Percentiles rank a stretch among this genome's conserved stretches.
Evolutionary conservation across 2,113 vertebrate genomes (phyloP).

Genomic region (Rhizomys pruinosus): DNA sequence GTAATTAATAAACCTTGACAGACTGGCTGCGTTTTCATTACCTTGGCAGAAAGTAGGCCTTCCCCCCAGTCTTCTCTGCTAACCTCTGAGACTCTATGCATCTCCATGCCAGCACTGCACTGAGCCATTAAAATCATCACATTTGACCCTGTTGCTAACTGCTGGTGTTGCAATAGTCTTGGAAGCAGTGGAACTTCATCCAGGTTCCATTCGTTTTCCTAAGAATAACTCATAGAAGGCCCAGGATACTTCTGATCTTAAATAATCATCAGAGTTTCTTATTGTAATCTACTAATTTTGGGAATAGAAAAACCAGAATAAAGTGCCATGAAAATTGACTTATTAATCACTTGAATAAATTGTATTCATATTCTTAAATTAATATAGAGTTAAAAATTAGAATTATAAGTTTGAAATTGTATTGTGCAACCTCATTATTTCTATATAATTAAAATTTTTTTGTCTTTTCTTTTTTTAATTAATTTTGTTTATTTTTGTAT

Average conservation of each 20-base stretch:
- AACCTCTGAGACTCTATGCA: conserved; percentile 74
- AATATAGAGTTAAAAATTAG: background rate
- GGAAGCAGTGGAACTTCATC: conserved; percentile 59
- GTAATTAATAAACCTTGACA: conserved; percentile 82
- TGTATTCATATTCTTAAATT: conserved; percentile 5
- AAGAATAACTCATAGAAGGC: background rate
- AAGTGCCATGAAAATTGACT: background rate
- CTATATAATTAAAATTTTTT: no score
- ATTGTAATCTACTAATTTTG: background rate
- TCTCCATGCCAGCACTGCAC: conserved; percentile 74
- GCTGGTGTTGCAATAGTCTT: conserved; percentile 52
- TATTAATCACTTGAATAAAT: background rate
- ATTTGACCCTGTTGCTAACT: conserved; percentile 76
- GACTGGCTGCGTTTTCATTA: conserved; percentile 81
- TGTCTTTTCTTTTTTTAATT: no score
- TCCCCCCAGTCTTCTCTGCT: conserved; percentile 76
- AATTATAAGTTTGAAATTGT: background rate
- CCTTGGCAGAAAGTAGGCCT: conserved; percentile 79
- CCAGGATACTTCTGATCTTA: background rate
- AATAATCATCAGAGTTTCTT: conserved; percentile 32
- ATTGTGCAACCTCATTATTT: background rate
- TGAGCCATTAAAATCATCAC: conserved; percentile 76
- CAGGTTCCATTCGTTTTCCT: conserved; percentile 58
- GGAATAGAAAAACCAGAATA: conserved; percentile 11
- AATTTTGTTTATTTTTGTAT: no score